Conservation (phyloP, 2,888 invertebrate species). For the Lasioglossum marginatum region DNA sequence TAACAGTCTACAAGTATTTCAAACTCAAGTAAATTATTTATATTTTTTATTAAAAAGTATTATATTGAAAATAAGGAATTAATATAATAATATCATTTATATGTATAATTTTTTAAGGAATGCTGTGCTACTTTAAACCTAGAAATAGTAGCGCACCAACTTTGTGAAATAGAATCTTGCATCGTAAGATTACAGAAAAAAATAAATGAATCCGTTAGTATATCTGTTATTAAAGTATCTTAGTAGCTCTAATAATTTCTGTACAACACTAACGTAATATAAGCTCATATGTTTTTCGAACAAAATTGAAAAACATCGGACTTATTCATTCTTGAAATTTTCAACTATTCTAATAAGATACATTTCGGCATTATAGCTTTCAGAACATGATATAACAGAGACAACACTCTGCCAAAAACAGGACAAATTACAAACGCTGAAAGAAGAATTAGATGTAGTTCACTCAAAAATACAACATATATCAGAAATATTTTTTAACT, state of each 20-base stretch:
- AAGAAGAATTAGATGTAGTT: constrained; percentile 78
- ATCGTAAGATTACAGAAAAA: constrained; percentile 76
- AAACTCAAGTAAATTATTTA: constrained; percentile 70
- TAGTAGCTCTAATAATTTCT: background rate
- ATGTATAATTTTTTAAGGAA: constrained; percentile 56
- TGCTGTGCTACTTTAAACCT: constrained; percentile 63
- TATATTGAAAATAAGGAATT: constrained; percentile 12
- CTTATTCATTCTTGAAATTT: background rate
- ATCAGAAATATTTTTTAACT: constrained; percentile 74
- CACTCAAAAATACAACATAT: constrained; percentile 80
- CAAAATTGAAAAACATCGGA: background rate
- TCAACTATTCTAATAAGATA: constrained; percentile 1
- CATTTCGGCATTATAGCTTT: constrained; percentile 66
- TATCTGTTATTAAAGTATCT: constrained; percentile 4
- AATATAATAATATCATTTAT: background rate
- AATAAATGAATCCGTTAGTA: constrained; percentile 77
- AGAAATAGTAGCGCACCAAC: constrained; percentile 70
- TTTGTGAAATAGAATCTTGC: constrained; percentile 71
- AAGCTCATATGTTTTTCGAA: background rate
- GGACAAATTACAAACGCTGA: constrained; percentile 76
- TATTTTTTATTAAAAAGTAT: constrained; percentile 10
- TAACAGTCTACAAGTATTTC: constrained; percentile 71
- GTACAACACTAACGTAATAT: background rate
- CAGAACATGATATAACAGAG: constrained; percentile 74
- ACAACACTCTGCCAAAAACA: constrained; percentile 73